Evolutionary conservation across 2,888 invertebrate species (phyloP), one percentile per base, ranked within the genome.

Genomic region (Drosophila lutescens): DNA sequence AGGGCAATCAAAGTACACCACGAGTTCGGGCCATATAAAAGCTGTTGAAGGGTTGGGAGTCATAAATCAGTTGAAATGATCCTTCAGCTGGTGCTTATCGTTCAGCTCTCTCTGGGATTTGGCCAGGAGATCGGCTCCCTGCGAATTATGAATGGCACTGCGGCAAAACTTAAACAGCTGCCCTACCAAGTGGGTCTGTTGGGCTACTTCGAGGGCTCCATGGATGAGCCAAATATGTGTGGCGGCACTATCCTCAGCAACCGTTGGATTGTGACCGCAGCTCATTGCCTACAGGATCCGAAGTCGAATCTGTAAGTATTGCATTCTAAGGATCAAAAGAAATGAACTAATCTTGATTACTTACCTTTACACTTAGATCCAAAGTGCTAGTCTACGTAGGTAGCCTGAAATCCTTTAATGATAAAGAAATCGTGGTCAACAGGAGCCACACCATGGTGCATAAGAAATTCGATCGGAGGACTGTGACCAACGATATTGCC

Each of bases 201-300:
- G 1, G 20, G 26, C 41, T 68, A 50, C 6, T 88, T 82, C 7
- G 15, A 23, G 9, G 59, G 40, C 4, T 9, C 30, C 0, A 8
- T 1, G 2, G 15, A 59, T 6, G 43, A 50, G 2, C 44, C 59
- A 2, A 67, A 20, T 34, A 10, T 58, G 10, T 82, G 82, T 38
- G 82, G 82, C 0, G 82, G 88, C 6, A 70, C 76, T 5, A 72
- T 82, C n/a, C 75, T 82, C 9, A 60, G 68, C 4, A 38, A 12
- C 2, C 66, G 60, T 2, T 86, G 86, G 77, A 74, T 82, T 36
- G 54, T 82, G 0, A 88, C 82, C 8, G 88, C 82, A 2, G 82
- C 88, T 0, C 82, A 82, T 46, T 83, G 82, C 7, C 50, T 83
- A 13, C 47, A 75, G 38, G 66, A 67, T 4, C 41, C 55, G 1